phyloP scores from a whole-genome alignment of 2,113 vertebrate species.

The Gallinago paraguaiae region DNA sequence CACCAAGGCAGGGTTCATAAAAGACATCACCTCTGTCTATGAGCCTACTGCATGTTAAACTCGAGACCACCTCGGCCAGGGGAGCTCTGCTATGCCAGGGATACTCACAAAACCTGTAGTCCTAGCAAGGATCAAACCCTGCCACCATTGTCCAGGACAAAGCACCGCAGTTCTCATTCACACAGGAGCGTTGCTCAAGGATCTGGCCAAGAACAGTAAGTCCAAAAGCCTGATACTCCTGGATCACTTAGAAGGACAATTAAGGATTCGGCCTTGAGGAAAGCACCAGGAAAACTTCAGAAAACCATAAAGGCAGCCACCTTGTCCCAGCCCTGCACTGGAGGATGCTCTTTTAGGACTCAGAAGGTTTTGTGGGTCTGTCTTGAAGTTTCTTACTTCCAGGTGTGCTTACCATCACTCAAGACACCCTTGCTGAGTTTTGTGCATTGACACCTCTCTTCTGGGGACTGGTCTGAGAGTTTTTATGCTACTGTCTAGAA shows the following conservation, averaged over 20 bases:
- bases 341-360: neutral
- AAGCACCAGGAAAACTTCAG: neutral
- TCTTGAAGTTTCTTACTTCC: neutral
- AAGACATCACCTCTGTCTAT: neutral
- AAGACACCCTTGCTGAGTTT: rapidly evolving
- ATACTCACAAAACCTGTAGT: neutral
- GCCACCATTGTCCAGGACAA: neutral
- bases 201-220: neutral
- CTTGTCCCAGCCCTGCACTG: neutral
- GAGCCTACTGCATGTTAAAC: rapidly evolving
- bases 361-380: neutral
- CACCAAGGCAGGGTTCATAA: rapidly evolving
- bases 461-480: neutral
- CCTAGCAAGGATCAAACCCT: neutral
- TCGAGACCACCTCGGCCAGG: neutral
- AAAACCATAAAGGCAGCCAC: neutral
- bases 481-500: neutral
- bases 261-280: neutral
- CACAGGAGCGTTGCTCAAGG: neutral
- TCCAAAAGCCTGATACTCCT: neutral
- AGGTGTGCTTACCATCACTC: neutral
- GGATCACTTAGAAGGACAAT: neutral
- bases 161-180: neutral
- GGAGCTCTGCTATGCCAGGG: neutral
- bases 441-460: neutral